phyloP scores from a whole-genome alignment of 2,888 invertebrate genomes.

The Suillia variegata region DNA sequence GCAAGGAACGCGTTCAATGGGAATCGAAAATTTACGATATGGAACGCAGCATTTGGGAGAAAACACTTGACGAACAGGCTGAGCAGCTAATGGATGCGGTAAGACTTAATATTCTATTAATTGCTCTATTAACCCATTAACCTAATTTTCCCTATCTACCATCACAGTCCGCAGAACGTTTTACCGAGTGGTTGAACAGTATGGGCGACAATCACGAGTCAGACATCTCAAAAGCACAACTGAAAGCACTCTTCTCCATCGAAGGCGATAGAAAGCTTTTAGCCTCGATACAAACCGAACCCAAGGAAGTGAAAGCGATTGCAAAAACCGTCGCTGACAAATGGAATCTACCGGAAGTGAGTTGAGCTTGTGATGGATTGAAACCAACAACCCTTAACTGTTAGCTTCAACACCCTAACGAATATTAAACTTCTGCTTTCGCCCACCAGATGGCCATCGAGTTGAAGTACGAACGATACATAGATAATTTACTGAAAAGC shows the following conservation, averaged over 20 bases:
- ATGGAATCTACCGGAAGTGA: slow-evolving; percentile 56
- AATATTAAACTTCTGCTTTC: not conserved
- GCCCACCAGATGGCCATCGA: slow-evolving; percentile 54
- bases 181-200: slow-evolving; percentile 56
- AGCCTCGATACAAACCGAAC: slow-evolving; percentile 54
- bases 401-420: not conserved
- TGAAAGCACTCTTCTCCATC: slow-evolving; percentile 58
- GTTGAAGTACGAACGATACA: slow-evolving; percentile 52
- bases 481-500: slow-evolving; percentile 40
- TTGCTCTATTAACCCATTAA: not conserved
- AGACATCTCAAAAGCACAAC: slow-evolving; percentile 51
- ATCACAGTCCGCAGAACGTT: slow-evolving; percentile 55
- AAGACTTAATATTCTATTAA: slow-evolving; percentile 19
- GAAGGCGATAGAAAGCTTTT: slow-evolving; percentile 53
- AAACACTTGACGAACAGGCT: slow-evolving; percentile 57
- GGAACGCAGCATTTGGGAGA: slow-evolving; percentile 41
- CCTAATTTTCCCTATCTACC: not conserved
- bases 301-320: slow-evolving; percentile 56
- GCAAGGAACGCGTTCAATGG: slow-evolving; percentile 56
- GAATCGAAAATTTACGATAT: slow-evolving; percentile 53
- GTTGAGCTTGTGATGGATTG: too few relatives aligned
- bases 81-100: slow-evolving; percentile 59
- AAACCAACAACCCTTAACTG: not conserved
- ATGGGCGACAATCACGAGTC: slow-evolving; percentile 49
- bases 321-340: slow-evolving; percentile 56